Base-by-base conservation (phyloP, 2,888 invertebrate species). In the Troilus luridus region DNA sequence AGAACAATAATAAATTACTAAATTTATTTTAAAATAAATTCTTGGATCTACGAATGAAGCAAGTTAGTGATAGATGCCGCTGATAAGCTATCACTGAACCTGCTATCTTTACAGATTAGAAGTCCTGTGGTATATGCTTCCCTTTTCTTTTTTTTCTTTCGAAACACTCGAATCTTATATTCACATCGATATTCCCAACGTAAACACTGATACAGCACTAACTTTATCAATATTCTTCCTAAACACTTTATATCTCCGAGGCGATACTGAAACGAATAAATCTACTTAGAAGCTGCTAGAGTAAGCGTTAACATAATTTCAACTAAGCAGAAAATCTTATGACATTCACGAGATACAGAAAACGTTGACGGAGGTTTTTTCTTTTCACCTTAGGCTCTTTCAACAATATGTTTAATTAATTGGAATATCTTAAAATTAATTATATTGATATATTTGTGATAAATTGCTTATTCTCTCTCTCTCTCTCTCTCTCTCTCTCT, bases 161-260 rank as follows among this genome's bases (percentile, higher is more conserved):
- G 9, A 17, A 77, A 77, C 72, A 17, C 14, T 12, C 12, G 12
- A 19, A 77, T 41, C 72, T 72, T 77, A 77, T 77, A 77, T 77
- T 77, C 72, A 77, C 72, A 77, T 41, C 9, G 0, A 41, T 77
- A 27, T 77, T 41, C 41, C 41, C 41, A 77, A 1, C 72, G 17
- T 41, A 27, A 77, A 77, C 72, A 77, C 72, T 77, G 72, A 77
- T 41, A 27, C 72, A 41, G 72, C 72, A 77, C 72, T n/a, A 77
- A 77, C 41, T 41, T 77, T 77, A 77, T 77, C 72, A 77, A 7
- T 19, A 41, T 27, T 72, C 27, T 11, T 67, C 67, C 24, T 6
- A 27, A 67, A 24, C 3, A 77, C 24, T 77, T 41, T 2, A 7
- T 77, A 77, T 77, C 72, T 64, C 10, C 41, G 9, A 8, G 19